Evolutionary conservation across 2,888 invertebrate species (phyloP), one percentile per base, ranked within the genome.

Genomic region (Lamproptera curius): DNA sequence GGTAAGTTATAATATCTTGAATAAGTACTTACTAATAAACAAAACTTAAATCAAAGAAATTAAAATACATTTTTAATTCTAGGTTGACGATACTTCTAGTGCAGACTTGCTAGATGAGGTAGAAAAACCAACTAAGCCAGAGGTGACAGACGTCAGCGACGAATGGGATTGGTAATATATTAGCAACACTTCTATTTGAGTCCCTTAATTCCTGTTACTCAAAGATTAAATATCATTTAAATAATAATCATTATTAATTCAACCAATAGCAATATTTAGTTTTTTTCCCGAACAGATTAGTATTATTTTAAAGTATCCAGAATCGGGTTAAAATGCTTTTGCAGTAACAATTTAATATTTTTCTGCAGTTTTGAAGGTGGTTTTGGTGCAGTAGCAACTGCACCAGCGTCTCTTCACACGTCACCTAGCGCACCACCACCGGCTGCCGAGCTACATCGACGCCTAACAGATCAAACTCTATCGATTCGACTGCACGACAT

Each of bases 381-480:
- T 0, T 89, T 89, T 65, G 80, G 80, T 0, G 70, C 64, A 0
- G 61, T 82, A 79, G 45, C 89, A 73, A 28, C 71, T 74, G 11
- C 74, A 1, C 50, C 62, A 1, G 51, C 57, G 0, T 54, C 53
- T 31, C 38, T 38, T 8, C 57, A 56, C 16, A 48, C 55, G 14
- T 60, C 63, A 0, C 67, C 62, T 6, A 59, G 54, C 15, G 59
- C 76, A 1, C 77, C 78, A 1, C 65, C 65, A 11, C 82, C 88
- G 42, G 87, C 90, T 3, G 88, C 90, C 1, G 74, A 90, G 0
- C 76, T 93, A 23, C 92, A 91, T 57, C 89, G 91, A 4, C 88
- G 88, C 43, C 87, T 93, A 47, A 92, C 92, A 0, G 91, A 91
- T 56, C 89, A 93, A 62, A 90, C 91, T 46, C 81, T 95, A 20